Conservation (phyloP, 2,797 vertebrate species). For the Acanthiza pusilla region DNA sequence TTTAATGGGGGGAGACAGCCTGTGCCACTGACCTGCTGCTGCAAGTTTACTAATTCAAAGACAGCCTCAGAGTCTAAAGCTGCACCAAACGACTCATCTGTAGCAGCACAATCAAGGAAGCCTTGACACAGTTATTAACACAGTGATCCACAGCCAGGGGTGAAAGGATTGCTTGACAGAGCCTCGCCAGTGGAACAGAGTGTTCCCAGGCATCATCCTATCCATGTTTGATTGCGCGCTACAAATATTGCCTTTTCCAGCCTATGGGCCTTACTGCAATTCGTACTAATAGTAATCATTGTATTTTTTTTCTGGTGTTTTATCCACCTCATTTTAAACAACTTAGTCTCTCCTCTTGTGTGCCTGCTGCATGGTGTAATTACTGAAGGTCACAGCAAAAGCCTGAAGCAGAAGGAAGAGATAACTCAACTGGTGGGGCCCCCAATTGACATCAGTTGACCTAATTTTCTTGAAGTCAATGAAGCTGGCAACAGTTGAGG, state of each 20-base stretch:
- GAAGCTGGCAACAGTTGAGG: conserved; percentile 12
- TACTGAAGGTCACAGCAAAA: conserved; percentile 49
- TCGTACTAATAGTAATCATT: background rate
- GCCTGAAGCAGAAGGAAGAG: conserved; percentile 5
- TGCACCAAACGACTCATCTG: background rate
- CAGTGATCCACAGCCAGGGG: conserved; percentile 6
- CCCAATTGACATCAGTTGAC: conserved; percentile 37
- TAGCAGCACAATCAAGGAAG: background rate
- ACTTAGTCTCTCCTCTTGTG: background rate
- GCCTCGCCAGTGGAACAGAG: background rate
- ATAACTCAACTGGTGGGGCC: background rate
- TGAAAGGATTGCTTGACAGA: background rate
- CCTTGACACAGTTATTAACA: background rate
- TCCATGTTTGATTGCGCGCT: background rate
- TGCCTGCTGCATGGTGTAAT: background rate
- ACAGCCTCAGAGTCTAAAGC: background rate
- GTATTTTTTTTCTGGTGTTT: background rate
- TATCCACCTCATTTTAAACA: conserved; percentile 23
- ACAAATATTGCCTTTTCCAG: conserved; percentile 1
- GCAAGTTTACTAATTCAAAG: conserved; percentile 8
- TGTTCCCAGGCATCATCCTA: background rate
- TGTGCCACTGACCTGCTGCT: background rate
- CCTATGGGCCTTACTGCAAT: background rate
- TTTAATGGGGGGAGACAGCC: background rate
- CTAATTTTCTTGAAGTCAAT: conserved; percentile 29